Base-by-base conservation (phyloP, 2,113 vertebrate genomes). In the Perccottus glenii region DNA sequence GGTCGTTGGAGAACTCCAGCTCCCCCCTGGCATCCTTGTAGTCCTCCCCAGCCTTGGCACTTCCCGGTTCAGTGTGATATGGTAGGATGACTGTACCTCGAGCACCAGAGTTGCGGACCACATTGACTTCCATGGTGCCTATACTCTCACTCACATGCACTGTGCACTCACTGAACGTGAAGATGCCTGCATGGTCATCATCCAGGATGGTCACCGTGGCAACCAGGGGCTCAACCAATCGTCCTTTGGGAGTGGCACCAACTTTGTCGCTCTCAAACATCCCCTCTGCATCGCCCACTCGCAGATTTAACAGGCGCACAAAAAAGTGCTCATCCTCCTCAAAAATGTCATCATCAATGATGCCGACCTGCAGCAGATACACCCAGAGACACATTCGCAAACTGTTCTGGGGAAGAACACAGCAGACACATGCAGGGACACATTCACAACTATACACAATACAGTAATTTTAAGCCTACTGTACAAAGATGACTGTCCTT, bases 311-410 rank as follows among this genome's bases (percentile, higher is more conserved):
- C 62, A 99, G 92, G 0, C 96, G 94, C 63, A 99, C 96, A 3
- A 98, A 99, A 94, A 99, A 99, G 77, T 98, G 97, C 75, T 99
- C 97, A 1, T 98, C 97, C 82, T 99, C 96, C 77, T 99, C 97
- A 0, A 99, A 99, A 78, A 99, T 98, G 85, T 99, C 97, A 0
- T 99, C 97, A 11, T 99, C 96, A 16, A 99, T 98, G 70, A 99
- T 98, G 6, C 97, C 96, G 1, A 99, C 93, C 88, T 94, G 77
- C 15, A 73, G 43, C 1, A 65, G 3, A 27, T 2, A 27, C 19
- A 27, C 19, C 19, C 19, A 27, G 19, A 27, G 19, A 27, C 19
- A 27, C 19, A 27, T 27, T 27, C 3, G 19, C 19, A 27, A 27
- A 27, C 19, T 27, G 1, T 27, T 27, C 19, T 27, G 19, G 3